Evolutionary conservation across 2,888 invertebrate species (phyloP).

Genomic region (Stratiomys singularior): DNA sequence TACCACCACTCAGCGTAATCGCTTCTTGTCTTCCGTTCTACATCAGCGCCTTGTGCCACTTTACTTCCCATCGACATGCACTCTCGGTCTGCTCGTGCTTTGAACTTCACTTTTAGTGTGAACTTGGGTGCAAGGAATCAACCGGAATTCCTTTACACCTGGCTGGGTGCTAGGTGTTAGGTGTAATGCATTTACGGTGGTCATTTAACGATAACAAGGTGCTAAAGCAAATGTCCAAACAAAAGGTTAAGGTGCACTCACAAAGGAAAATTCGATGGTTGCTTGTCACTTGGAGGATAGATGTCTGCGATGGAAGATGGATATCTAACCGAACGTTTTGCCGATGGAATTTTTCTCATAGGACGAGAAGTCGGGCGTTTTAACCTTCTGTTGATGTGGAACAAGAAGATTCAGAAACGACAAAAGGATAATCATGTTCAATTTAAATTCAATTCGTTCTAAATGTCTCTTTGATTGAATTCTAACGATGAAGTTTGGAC

Average conservation of each 20-base stretch:
- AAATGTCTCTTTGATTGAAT: too few relatives aligned
- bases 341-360: not conserved
- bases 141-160: slow-evolving; percentile 32
- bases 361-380: not conserved
- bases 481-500: too few relatives aligned
- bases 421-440: too few relatives aligned
- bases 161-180: slow-evolving; percentile 3
- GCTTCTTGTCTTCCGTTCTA: slow-evolving; percentile 22
- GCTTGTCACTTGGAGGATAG: slow-evolving; percentile 20
- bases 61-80: not conserved
- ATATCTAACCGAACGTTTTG: not conserved
- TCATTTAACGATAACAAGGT: slow-evolving; percentile 43
- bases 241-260: slow-evolving; percentile 38
- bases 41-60: slow-evolving; percentile 17
- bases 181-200: slow-evolving; percentile 14
- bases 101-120: not conserved
- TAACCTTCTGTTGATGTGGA: too few relatives aligned
- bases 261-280: slow-evolving; percentile 29
- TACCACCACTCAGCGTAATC: slow-evolving; percentile 41
- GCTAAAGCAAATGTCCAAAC: slow-evolving; percentile 41
- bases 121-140: not conserved
- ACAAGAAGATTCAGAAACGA: too few relatives aligned
- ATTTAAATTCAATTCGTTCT: too few relatives aligned
- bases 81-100: not conserved
- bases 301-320: slow-evolving; percentile 13